These are phyloP conservation scores for Noctuana brunneofusca DNA, from an alignment of 2,888 invertebrate species.

Conservation along the genomic window DNA sequence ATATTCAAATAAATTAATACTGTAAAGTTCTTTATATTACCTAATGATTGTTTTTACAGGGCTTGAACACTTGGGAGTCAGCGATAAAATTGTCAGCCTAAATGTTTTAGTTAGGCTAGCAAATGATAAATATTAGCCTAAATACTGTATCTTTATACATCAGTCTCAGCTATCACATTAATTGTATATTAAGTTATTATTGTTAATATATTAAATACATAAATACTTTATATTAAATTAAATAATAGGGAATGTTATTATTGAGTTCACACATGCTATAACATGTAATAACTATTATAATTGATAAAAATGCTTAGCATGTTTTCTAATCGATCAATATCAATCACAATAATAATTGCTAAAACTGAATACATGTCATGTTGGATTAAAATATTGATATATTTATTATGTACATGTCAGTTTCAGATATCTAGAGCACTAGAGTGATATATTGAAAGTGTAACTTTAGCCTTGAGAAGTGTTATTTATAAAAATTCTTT, in stretches of 20 bases:
- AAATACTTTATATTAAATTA: not conserved
- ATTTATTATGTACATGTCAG: no score
- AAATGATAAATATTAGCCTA: not conserved
- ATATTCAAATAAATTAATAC: no score
- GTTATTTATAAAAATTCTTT: conserved; percentile 53
- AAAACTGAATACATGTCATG: no score
- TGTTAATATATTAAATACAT: not conserved
- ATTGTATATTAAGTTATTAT: conserved; percentile 34
- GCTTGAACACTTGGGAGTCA: conserved; percentile 54
- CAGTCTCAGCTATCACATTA: conserved; percentile 52
- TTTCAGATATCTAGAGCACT: not conserved
- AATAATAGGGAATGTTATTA: conserved; percentile 16
- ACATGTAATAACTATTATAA: not conserved
- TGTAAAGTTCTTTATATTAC: not conserved
- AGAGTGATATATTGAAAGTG: not conserved
- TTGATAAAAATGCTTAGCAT: not conserved
- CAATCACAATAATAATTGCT: no score
- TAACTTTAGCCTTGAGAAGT: not conserved
- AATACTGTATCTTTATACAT: conserved; percentile 40
- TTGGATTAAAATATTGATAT: no score
- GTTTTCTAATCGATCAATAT: no score
- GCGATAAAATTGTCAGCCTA: conserved; percentile 42
- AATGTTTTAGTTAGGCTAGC: not conserved
- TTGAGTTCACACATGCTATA: conserved; percentile 1
- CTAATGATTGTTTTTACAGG: conserved; percentile 56